Percentiles rank a stretch among this genome's conserved stretches.
phyloP scores from a whole-genome alignment of 1,140 invertebrate species.

The Pentalonia nigronervosa region DNA sequence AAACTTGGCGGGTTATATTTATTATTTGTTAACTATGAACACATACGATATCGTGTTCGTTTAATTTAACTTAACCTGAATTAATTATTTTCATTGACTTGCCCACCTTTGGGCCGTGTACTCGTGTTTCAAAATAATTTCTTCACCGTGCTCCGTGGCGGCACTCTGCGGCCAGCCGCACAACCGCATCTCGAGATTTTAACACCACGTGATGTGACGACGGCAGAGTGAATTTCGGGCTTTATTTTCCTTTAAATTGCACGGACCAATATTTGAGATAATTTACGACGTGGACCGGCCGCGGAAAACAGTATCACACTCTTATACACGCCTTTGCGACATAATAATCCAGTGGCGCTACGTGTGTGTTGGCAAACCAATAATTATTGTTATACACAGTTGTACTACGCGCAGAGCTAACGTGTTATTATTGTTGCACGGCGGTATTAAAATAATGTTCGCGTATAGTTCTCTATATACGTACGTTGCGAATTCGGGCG shows the following conservation, averaged over 20 bases:
- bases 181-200: neutral
- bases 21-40: too few species aligned
- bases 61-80: too few species aligned
- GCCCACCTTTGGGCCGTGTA: too few species aligned
- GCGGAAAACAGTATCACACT: neutral
- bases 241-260: neutral
- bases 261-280: neutral
- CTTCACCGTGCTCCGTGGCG: too few species aligned
- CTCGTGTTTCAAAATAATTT: too few species aligned
- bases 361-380: neutral
- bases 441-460: neutral
- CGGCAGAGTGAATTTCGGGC: neutral
- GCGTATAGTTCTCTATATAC: neutral
- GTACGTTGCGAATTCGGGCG: neutral
- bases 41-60: too few species aligned
- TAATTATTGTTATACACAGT: neutral
- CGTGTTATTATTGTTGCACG: neutral
- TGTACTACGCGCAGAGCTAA: neutral
- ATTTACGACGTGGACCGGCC: neutral
- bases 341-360: neutral
- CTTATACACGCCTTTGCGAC: neutral
- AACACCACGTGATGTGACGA: neutral
- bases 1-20: too few species aligned
- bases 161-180: neutral
- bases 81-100: too few species aligned